These are phyloP conservation scores for Halcyon smyrnensis DNA, from an alignment of 2,797 vertebrate species.

Conservation along the genomic window DNA sequence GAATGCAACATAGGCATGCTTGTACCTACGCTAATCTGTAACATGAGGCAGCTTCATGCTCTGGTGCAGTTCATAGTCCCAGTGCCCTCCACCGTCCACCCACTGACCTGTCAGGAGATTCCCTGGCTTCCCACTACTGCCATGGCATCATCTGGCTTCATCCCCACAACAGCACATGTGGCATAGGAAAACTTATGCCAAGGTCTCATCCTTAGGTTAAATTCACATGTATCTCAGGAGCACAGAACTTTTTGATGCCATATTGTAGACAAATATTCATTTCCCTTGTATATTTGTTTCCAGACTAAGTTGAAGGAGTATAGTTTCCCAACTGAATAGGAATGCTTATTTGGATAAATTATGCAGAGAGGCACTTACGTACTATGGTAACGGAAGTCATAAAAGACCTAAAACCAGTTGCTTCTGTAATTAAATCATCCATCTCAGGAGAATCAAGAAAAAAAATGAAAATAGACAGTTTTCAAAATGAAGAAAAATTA, in stretches of 20 bases:
- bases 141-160: not conserved
- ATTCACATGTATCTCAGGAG: not conserved
- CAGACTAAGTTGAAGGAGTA: not conserved
- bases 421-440: constrained; percentile 12
- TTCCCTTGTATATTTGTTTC: not conserved
- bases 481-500: constrained; percentile 4
- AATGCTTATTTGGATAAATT: not conserved
- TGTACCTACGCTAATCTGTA: not conserved
- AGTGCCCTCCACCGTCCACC: not conserved
- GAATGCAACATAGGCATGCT: accelerated
- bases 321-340: not conserved
- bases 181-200: not conserved
- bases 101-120: not conserved
- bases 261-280: not conserved
- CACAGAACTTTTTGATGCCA: not conserved
- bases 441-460: not conserved
- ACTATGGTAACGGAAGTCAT: not conserved
- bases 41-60: not conserved
- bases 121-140: not conserved
- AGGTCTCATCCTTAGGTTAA: not conserved
- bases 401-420: not conserved
- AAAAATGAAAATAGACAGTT: not conserved
- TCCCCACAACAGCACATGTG: not conserved
- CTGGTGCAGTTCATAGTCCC: not conserved
- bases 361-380: not conserved